Evolutionary conservation across 2,888 invertebrate species (phyloP), one percentile per base, ranked within the genome.

Genomic region (Phaonia tiefii): DNA sequence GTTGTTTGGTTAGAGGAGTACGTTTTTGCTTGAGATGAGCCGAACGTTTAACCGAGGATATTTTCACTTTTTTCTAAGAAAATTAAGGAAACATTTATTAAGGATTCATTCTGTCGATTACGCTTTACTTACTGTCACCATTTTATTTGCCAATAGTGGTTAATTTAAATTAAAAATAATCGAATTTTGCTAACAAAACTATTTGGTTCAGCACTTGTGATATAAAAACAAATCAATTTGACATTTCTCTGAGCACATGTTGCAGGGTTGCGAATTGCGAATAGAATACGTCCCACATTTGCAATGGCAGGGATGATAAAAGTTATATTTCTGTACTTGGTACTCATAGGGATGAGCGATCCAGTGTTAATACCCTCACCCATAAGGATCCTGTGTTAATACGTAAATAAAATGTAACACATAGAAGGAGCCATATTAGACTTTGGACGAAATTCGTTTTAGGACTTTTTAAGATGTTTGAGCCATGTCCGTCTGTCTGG

Each of bases 21-120:
- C 90, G 91, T 67, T 90, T 89, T 0, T 87, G 84, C 75, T 89
- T 90, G n/a, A 91, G 83, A 82, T 91, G 91, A 2, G 90, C 90
- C 1, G 89, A 84, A 0, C 91, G 88, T 79, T 91, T 91, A 1
- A 90, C 89, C 0, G 89, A 83, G 54, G 91, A 90, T 79, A 91
- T 91, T 87, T 91, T 91, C 0, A 90, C 88, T 75, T 91, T 91
- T 89, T 90, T 91, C 91, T 91, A 70, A 44, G 63, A 0, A 58
- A 42, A 72, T 44, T 3, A 8, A n/a, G 17, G 65, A 25, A 8
- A 17, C n/a, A n/a, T 72, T 39, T 31, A 10, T 2, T 63, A 20
- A 25, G 13, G 8, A 10, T 10, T n/a, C 15, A 3, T 37, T 31
- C 22, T 20, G 0, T n/a, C n/a, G n/a, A 3, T 22, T 63, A 17